Evolutionary conservation across 2,888 invertebrate species (phyloP).

Genomic region (Glyphotaelius pellucidus): DNA sequence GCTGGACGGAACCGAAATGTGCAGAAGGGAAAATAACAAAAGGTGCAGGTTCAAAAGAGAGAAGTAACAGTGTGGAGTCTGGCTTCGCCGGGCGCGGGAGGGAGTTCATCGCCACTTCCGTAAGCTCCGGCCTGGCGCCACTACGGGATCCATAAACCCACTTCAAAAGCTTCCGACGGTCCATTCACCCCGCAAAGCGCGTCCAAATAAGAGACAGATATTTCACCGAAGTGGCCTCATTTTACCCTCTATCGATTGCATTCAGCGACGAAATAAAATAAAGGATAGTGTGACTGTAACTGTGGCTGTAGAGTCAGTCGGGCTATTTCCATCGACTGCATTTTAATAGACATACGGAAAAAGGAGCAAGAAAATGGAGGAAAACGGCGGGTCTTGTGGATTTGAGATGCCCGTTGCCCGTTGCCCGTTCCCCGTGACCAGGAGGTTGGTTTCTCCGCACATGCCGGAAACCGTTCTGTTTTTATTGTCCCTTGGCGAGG

Average conservation of each 20-base stretch:
- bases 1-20: constrained; percentile 38
- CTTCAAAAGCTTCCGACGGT: constrained; percentile 30
- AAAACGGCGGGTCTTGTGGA: constrained; percentile 40
- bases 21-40: constrained; percentile 26
- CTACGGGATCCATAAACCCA: neutral
- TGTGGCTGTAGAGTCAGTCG: no score
- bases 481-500: constrained; percentile 39
- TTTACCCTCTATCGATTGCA: constrained; percentile 26
- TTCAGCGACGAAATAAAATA: constrained; percentile 4
- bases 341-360: constrained; percentile 62
- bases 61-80: neutral
- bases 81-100: constrained; percentile 15
- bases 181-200: neutral
- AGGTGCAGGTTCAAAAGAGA: constrained; percentile 44
- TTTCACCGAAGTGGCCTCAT: constrained; percentile 24
- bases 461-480: constrained; percentile 60
- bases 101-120: constrained; percentile 46
- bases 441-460: constrained; percentile 43
- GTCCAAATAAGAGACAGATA: neutral
- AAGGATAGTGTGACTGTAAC: constrained; percentile 6
- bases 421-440: constrained; percentile 22
- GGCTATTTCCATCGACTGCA: constrained; percentile 63
- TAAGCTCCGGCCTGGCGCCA: constrained; percentile 23
- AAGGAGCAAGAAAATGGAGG: constrained; percentile 59
- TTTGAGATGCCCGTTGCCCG: constrained; percentile 6